These are phyloP conservation scores for Drosophila tanythrix DNA, from an alignment of 2,888 invertebrate genomes.

Conservation along the genomic window DNA sequence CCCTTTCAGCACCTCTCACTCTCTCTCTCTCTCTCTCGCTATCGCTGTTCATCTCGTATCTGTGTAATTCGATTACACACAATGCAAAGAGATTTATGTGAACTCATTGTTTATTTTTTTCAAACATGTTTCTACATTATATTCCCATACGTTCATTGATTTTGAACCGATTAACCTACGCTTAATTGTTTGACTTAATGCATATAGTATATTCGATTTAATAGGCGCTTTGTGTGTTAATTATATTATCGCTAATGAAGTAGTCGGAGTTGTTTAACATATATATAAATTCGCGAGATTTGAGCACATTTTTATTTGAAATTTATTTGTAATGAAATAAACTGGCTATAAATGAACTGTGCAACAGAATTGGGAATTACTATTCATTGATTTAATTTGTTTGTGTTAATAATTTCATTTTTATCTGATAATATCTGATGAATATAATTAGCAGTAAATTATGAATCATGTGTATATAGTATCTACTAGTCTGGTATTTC, in stretches of 20 bases:
- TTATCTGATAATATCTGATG: background rate
- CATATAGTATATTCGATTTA: conserved; percentile 52
- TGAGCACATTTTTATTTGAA: background rate
- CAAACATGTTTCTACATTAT: conserved; percentile 63
- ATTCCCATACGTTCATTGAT: conserved; percentile 66
- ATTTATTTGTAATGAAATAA: background rate
- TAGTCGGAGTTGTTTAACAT: conserved; percentile 31
- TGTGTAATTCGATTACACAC: conserved; percentile 72
- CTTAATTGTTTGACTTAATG: conserved; percentile 69
- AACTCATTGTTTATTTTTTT: conserved; percentile 45
- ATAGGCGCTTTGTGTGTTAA: conserved; percentile 74
- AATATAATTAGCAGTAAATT: background rate
- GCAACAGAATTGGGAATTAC: conserved; percentile 22
- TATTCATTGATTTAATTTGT: conserved; percentile 5
- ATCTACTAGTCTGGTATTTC: background rate
- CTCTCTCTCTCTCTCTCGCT: conserved; percentile 6
- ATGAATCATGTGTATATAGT: background rate
- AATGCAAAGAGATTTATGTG: conserved; percentile 71
- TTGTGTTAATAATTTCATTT: background rate
- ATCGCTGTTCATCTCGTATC: conserved; percentile 25
- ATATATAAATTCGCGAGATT: background rate
- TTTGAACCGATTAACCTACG: conserved; percentile 72
- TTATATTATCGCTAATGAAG: conserved; percentile 75
- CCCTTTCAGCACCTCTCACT: conserved; percentile 16
- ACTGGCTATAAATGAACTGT: conserved; percentile 31